These are phyloP conservation scores for Adoxophyes honmai DNA, from an alignment of 1,140 invertebrate species.

Conservation along the genomic window DNA sequence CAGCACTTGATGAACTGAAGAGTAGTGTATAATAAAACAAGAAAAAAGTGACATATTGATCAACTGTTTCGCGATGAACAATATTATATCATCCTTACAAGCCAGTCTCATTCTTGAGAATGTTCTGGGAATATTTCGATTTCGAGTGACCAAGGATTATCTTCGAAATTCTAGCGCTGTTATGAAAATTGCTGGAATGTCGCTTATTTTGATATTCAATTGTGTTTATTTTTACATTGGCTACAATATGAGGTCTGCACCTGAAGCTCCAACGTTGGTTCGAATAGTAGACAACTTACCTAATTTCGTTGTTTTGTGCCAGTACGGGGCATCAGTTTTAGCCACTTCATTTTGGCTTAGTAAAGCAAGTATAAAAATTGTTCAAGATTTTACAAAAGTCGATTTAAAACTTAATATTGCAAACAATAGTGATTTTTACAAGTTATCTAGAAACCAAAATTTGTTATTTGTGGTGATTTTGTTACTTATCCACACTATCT, in stretches of 20 bases:
- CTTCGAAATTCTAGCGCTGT: constrained; percentile 21
- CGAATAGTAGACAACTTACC: constrained; percentile 34
- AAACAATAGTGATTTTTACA: neutral
- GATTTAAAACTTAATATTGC: neutral
- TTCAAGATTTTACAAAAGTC: neutral
- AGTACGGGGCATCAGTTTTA: constrained; percentile 33
- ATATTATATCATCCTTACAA: constrained; percentile 25
- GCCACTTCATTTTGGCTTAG: constrained; percentile 22
- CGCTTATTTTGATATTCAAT: constrained; percentile 18
- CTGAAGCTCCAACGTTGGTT: constrained; percentile 9
- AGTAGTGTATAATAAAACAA: no score
- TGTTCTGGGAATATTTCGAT: constrained; percentile 44
- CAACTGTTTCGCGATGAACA: constrained; percentile 1
- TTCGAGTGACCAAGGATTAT: constrained; percentile 16
- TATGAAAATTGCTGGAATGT: constrained; percentile 29
- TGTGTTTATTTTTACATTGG: constrained; percentile 14
- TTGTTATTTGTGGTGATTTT: neutral
- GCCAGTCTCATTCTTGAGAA: constrained; percentile 34
- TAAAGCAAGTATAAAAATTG: neutral
- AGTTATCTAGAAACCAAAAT: neutral
- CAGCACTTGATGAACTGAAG: no score
- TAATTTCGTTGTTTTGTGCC: constrained; percentile 26
- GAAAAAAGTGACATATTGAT: no score
- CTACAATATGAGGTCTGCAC: constrained; percentile 7
- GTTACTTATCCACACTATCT: neutral